A percentile compares a stretch with the other conserved stretches of the same genome.
Conservation (phyloP, 1,140 invertebrate genomes). For the Lycorma delicatula region DNA sequence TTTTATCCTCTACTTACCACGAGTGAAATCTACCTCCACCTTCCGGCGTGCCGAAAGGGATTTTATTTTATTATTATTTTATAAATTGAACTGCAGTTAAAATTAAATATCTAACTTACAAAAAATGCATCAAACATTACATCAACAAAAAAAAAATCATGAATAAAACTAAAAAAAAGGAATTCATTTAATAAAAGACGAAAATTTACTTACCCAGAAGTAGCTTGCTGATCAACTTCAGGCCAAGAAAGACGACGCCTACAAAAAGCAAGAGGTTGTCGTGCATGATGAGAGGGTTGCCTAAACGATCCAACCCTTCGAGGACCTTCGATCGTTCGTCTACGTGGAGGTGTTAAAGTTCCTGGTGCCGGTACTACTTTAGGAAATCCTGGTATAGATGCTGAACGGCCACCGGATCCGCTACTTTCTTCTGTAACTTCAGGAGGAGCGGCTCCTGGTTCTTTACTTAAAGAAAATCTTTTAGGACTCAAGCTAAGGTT, state of each 20-base stretch:
- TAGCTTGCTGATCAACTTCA: slow-evolving; percentile 67
- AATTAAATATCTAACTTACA: too few species aligned
- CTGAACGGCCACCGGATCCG: slow-evolving; percentile 28
- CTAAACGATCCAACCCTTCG: slow-evolving; percentile 40
- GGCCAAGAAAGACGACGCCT: slow-evolving; percentile 67
- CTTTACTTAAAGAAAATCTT: slow-evolving; percentile 60
- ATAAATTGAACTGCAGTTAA: too few species aligned
- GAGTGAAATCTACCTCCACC: too few species aligned
- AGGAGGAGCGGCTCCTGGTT: slow-evolving; percentile 42
- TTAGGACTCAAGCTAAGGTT: slow-evolving; percentile 66
- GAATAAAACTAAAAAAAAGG: background rate
- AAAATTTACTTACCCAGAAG: slow-evolving; percentile 63
- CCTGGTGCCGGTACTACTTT: slow-evolving; percentile 56
- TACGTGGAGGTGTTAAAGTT: slow-evolving; percentile 42
- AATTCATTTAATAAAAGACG: too few species aligned
- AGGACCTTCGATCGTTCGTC: slow-evolving; percentile 35
- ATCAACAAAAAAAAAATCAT: background rate
- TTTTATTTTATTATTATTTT: too few species aligned
- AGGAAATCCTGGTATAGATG: slow-evolving; percentile 43
- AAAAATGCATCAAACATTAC: too few species aligned
- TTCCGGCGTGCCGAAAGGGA: too few species aligned
- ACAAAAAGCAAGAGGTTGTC: slow-evolving; percentile 54
- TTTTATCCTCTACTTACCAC: too few species aligned
- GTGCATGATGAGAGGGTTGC: slow-evolving; percentile 39
- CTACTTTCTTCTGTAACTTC: slow-evolving; percentile 27